These are phyloP conservation scores for Omphaloscelis lunosa DNA, from an alignment of 2,888 invertebrate genomes.

Conservation along the genomic window DNA sequence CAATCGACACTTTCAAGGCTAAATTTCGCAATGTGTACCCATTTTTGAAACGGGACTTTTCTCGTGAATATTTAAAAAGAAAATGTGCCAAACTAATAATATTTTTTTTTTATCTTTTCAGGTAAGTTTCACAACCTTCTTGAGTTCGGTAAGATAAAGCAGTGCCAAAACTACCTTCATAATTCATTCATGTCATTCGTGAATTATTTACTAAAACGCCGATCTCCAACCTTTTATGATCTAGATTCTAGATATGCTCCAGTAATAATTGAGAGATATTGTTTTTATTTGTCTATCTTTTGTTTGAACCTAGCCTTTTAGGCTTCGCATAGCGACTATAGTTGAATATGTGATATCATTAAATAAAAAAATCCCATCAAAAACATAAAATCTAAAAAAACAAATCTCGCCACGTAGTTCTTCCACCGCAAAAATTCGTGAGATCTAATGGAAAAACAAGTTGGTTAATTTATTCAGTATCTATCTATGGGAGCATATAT, in stretches of 20 bases:
- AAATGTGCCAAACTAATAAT: constrained; percentile 29
- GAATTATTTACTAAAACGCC: constrained; percentile 31
- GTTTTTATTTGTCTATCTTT: not conserved
- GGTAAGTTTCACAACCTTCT: constrained; percentile 50
- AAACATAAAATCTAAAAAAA: too few species aligned
- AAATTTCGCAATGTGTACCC: not conserved
- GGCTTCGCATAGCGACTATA: not conserved
- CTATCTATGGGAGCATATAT: too few species aligned
- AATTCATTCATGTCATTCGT: constrained; percentile 6
- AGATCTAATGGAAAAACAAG: too few species aligned
- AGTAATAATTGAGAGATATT: not conserved
- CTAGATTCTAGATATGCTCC: not conserved
- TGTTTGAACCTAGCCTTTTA: not conserved
- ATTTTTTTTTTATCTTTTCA: constrained; percentile 50
- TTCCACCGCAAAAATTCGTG: too few species aligned
- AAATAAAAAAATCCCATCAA: too few species aligned
- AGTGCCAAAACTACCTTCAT: not conserved
- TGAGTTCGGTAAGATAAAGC: constrained; percentile 35
- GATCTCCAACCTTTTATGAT: not conserved
- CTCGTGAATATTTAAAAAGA: not conserved
- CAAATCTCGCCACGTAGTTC: too few species aligned
- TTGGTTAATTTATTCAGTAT: too few species aligned
- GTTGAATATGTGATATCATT: too few species aligned
- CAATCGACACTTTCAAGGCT: not conserved
- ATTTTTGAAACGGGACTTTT: not conserved